Base-by-base conservation (phyloP, 1,140 invertebrate species). In the Ips typographus region DNA sequence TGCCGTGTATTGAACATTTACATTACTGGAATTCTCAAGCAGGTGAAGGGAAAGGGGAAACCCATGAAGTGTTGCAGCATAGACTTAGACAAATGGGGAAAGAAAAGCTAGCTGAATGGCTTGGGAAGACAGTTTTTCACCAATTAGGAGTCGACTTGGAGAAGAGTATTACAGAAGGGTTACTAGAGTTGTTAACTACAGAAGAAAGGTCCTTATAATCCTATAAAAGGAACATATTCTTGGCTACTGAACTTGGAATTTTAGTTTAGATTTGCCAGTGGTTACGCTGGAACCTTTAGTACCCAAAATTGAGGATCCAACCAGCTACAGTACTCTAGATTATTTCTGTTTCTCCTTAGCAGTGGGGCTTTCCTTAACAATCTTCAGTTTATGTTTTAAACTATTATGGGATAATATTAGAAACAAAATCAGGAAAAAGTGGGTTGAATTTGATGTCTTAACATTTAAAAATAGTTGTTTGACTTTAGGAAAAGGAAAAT, bases 101-200 rank as follows among this genome's bases (percentile, higher is more conserved):
- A 72, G 70, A 72, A 3, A 82, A 86, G 69, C 72, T 89, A 65
- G 86, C 87, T 1, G 81, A 87, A 75, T 88, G 86, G 86, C 72
- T 89, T 1, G 84, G 85, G 4, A 83, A 77, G 65, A 83, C 82
- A 2, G 82, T 84, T 2, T 88, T 88, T 77, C 77, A 82, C 63
- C 79, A 86, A 71, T 75, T 88, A 49, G 82, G 83, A 7, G 80
- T 81, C 68, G 84, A 88, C 74, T 76, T 89, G 49, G 79, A 85
- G 74, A 80, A 81, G 65, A 78, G 80, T 36, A 70, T 84, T 41
- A 71, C 78, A 37, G 55, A 71, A 42, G 72, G 71, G 1, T 55
- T 75, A 49, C 62, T 60, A 53, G 55, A 74, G 36, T 41, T 56
- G 4, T 4, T 42, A 63, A 37, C 51, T 49, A 49, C 44, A 22